A percentile compares a stretch with the other conserved stretches of the same genome.
Conservation (phyloP, 2,888 invertebrate species). For the Heliconius sara region DNA sequence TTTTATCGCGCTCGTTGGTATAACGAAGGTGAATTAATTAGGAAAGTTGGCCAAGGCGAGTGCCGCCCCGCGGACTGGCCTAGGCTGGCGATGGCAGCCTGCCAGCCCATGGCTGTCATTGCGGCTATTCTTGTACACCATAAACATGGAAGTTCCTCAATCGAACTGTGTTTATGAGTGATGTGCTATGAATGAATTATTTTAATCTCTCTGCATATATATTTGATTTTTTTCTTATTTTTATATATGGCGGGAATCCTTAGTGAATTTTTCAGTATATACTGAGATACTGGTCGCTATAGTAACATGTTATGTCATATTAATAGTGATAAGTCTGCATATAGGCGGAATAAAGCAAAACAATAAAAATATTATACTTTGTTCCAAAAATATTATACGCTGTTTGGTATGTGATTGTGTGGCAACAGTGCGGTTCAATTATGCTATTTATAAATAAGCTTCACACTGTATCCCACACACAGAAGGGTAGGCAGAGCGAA, state of each 20-base stretch:
- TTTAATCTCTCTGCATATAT: not conserved
- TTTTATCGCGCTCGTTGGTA: constrained; percentile 31
- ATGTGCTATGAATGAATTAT: not conserved
- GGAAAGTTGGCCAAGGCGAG: constrained; percentile 38
- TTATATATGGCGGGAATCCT: not conserved
- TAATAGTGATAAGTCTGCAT: no score
- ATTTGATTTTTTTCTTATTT: not conserved
- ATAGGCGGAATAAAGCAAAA: no score
- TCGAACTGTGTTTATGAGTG: not conserved
- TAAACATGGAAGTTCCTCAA: constrained; percentile 21
- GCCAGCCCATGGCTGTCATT: constrained; percentile 20
- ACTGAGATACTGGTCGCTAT: no score
- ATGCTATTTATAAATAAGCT: no score
- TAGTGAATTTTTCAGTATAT: no score
- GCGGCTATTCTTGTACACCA: constrained; percentile 6
- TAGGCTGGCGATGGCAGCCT: constrained; percentile 31
- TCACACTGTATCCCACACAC: no score
- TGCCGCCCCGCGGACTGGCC: constrained; percentile 23
- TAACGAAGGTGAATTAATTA: constrained; percentile 35
- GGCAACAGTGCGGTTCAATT: no score
- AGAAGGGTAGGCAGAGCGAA: no score
- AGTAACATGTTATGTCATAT: no score
- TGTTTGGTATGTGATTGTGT: no score
- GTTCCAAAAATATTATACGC: no score
- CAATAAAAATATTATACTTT: no score